Conservation (phyloP, 2,797 vertebrate species). For the Diplodus sargus region DNA sequence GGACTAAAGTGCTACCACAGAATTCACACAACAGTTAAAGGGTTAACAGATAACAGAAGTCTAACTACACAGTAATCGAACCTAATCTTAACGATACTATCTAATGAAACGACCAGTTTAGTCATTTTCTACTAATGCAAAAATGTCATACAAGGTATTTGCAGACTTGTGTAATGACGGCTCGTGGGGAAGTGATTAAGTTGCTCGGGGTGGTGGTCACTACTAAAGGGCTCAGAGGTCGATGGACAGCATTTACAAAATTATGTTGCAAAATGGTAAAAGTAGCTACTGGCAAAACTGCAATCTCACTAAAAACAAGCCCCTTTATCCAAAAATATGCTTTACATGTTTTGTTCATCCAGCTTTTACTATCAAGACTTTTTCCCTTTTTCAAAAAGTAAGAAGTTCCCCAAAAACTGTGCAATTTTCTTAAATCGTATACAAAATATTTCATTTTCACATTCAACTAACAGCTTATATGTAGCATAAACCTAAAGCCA, state of each 20-base stretch:
- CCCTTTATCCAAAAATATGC: constrained; percentile 72
- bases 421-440: constrained; percentile 68
- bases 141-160: constrained; percentile 49
- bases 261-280: constrained; percentile 36
- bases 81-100: constrained; percentile 8
- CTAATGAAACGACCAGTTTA: constrained; percentile 3
- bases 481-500: constrained; percentile 47
- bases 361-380: constrained; percentile 37
- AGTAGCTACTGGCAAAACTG: constrained; percentile 46
- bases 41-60: constrained; percentile 32
- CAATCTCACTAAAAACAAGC: constrained; percentile 55
- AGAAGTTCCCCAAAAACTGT: constrained; percentile 64
- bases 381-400: constrained; percentile 59
- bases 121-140: constrained; percentile 17
- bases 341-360: constrained; percentile 69
- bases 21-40: constrained; percentile 37
- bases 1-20: constrained; percentile 60
- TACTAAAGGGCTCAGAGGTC: constrained; percentile 54
- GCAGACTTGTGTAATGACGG: constrained; percentile 21
- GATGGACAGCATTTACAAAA: constrained; percentile 61
- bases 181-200: constrained; percentile 41
- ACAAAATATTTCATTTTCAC: constrained; percentile 76
- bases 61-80: constrained; percentile 35
- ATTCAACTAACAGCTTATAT: constrained; percentile 55
- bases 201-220: constrained; percentile 42